Evolutionary conservation across 2,888 invertebrate genomes (phyloP).

Genomic region (Shargacucullia verbasci): DNA sequence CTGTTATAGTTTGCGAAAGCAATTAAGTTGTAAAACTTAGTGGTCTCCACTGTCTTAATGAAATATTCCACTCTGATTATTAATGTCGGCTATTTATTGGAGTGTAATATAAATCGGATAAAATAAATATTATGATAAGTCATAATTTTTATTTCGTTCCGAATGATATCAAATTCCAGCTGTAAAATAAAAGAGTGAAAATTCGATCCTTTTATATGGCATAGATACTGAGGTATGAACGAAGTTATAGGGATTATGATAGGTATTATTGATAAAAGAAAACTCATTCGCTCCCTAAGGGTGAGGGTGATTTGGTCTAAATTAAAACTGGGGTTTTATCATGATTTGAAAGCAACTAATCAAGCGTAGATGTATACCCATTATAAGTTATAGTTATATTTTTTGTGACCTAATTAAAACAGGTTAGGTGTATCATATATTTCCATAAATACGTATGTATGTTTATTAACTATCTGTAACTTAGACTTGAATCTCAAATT

Average conservation of each 20-base stretch:
- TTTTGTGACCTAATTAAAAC: conserved; percentile 14
- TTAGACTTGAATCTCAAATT: conserved; percentile 67
- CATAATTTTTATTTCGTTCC: conserved; percentile 49
- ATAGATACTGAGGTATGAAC: conserved; percentile 24
- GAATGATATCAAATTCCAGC: conserved; percentile 1
- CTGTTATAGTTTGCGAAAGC: conserved; percentile 86
- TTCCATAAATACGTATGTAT: conserved; percentile 18
- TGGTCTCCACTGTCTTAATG: conserved; percentile 81
- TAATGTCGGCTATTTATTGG: conserved; percentile 79
- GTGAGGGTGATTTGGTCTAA: conserved; percentile 50
- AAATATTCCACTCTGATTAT: conserved; percentile 84
- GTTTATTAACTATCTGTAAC: conserved; percentile 36
- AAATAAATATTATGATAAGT: conserved; percentile 71
- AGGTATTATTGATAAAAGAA: conserved; percentile 44
- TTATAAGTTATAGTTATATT: background rate
- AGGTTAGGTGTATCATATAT: conserved; percentile 9
- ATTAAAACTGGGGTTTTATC: conserved; percentile 48
- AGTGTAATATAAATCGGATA: conserved; percentile 71
- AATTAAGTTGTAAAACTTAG: conserved; percentile 87
- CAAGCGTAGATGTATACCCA: conserved; percentile 27
- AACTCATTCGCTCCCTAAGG: conserved; percentile 43
- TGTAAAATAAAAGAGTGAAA: conserved; percentile 13
- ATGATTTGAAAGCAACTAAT: conserved; percentile 40
- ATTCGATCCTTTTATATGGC: conserved; percentile 31
- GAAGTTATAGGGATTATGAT: conserved; percentile 14